phyloP scores from a whole-genome alignment of 2,797 vertebrate species.

The Chromobotia macracanthus region DNA sequence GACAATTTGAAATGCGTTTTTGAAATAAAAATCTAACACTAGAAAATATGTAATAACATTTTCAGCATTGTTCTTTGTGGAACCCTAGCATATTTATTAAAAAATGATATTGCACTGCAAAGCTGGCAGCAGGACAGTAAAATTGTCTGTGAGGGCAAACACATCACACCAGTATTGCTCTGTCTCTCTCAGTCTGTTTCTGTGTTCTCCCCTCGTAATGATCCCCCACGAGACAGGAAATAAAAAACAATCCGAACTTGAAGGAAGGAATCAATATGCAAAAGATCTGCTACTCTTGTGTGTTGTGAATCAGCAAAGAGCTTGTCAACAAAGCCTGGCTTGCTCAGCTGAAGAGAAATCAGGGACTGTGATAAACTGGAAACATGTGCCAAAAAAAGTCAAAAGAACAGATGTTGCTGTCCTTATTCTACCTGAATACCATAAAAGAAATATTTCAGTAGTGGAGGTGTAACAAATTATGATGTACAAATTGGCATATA shows the following conservation, averaged over 20 bases:
- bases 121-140: conserved; percentile 4
- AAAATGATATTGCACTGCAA: not conserved
- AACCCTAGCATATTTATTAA: not conserved
- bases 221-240: conserved; percentile 52
- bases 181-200: not conserved
- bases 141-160: not conserved
- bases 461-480: not conserved
- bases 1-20: too few relatives aligned
- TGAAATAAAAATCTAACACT: not conserved
- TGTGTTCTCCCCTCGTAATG: conserved; percentile 50
- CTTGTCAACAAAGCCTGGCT: conserved; percentile 58
- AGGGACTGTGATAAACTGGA: conserved; percentile 60
- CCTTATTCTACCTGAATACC: conserved; percentile 17
- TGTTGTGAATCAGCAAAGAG: conserved; percentile 52
- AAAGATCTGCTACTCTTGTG: conserved; percentile 26
- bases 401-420: conserved; percentile 16
- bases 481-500: not conserved
- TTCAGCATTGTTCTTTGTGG: not conserved
- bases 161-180: not conserved
- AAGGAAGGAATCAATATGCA: conserved; percentile 52
- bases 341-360: conserved; percentile 47
- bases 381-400: conserved; percentile 54
- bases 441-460: conserved; percentile 16
- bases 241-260: conserved; percentile 48
- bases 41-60: conserved; percentile 8